Percentiles rank a stretch among this genome's conserved stretches.
These are phyloP conservation scores for Phyllotis vaccarum DNA, from an alignment of 2,797 vertebrate genomes.

Conservation along the genomic window DNA sequence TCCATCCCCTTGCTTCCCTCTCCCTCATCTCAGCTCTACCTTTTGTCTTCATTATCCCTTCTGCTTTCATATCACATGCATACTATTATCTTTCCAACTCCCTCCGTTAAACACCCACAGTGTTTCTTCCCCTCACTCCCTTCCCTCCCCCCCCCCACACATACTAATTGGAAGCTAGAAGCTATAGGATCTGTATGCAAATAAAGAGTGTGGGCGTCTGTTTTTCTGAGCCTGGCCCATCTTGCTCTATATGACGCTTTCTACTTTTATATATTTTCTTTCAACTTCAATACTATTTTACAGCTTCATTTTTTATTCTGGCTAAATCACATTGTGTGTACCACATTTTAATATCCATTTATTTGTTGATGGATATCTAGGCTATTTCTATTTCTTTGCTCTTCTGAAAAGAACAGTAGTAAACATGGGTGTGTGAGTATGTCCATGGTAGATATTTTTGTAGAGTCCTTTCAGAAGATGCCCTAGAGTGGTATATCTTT, in stretches of 20 bases:
- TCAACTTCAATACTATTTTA: background rate
- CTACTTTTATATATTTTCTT: background rate
- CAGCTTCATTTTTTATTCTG: background rate
- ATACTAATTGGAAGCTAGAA: background rate
- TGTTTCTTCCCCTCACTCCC: background rate
- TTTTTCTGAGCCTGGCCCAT: background rate
- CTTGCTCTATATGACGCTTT: background rate
- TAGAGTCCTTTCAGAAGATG: background rate
- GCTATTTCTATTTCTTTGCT: background rate
- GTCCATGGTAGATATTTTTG: background rate
- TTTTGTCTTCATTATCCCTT: background rate
- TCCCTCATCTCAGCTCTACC: background rate
- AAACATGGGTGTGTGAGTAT: too few relatives aligned
- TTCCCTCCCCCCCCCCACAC: accelerated
- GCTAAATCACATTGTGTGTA: background rate
- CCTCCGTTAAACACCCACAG: background rate
- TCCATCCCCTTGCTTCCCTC: background rate
- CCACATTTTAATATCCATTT: background rate
- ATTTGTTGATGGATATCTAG: background rate
- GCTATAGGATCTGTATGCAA: background rate
- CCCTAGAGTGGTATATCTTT: background rate
- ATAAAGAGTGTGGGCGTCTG: background rate
- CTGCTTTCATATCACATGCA: background rate
- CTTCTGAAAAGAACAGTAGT: background rate
- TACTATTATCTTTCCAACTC: background rate